Evolutionary conservation across 2,113 vertebrate genomes (phyloP), one percentile per base, ranked within the genome.

Genomic region (Coturnix japonica): DNA sequence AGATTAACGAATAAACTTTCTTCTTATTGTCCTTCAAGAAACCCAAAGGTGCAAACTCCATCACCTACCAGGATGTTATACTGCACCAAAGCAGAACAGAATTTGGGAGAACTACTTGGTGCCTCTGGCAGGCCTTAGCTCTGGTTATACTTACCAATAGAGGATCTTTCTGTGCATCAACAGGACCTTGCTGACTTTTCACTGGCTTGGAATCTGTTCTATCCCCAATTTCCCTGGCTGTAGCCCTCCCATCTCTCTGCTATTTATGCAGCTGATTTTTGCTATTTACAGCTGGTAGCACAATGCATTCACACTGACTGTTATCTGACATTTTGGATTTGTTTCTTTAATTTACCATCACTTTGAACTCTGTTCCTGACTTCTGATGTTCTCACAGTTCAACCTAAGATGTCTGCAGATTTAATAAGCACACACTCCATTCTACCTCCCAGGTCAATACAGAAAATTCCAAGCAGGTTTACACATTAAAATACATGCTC

Each of bases 401-500:
- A 41, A 14, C n/a, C 20, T 9, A 21, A 63, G 78, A 31, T 1
- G 1, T 3, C 14, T 53, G 17, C 59, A 61, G 35, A 43, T 72
- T 49, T 61, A 61, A 22, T 11, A 75, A 49, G 53, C 9, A 4
- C 4, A 11, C 5, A 6, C 11, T 49, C 37, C 12, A 13, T 26
- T 56, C n/a, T 17, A 35, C 9, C 71, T 75, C 16, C 39, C 25
- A 49, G 33, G 28, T n/a, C 75, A 49, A 19, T 9, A 31, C 30
- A 12, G 51, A 51, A 84, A 69, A 85, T 7, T 39, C 1, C 8
- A 9, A 37, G 23, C 25, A 51, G 19, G 14, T 69, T 87, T 46
- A 43, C 3, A 1, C 9, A 22, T 11, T 13, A 44, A 18, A 18
- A 72, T 20, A 25, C 7, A 13, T 1, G 1, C 35, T 56, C 57